phyloP scores from a whole-genome alignment of 2,113 vertebrate genomes.

The Indicator maculatus region DNA sequence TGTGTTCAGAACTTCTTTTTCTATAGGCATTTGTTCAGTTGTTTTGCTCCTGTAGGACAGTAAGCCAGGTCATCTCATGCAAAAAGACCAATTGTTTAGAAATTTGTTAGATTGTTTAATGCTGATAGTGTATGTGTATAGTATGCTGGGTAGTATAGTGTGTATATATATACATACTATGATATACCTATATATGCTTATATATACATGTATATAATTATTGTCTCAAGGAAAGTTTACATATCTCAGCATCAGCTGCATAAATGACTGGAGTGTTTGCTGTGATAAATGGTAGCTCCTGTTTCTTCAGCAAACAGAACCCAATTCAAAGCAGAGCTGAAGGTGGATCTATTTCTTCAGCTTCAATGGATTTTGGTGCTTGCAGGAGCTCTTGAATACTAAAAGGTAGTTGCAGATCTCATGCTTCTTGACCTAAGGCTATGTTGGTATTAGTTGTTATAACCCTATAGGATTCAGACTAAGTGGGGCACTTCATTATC shows the following conservation, averaged over 20 bases:
- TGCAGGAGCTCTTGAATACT: constrained; percentile 47
- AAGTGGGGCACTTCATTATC: constrained; percentile 66
- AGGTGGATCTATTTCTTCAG: constrained; percentile 48
- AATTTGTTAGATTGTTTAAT: not conserved
- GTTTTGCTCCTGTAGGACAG: not conserved
- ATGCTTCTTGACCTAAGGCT: constrained; percentile 54
- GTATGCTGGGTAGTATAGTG: too few relatives aligned
- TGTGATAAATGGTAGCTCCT: not conserved
- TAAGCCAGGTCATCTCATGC: not conserved
- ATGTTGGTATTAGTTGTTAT: constrained; percentile 65
- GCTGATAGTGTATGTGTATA: not conserved
- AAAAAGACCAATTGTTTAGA: not conserved
- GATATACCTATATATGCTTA: not conserved
- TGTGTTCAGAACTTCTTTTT: not conserved
- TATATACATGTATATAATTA: not conserved
- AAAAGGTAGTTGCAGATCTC: constrained; percentile 48
- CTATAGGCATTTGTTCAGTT: not conserved
- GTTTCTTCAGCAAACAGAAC: constrained; percentile 11
- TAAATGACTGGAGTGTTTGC: not conserved
- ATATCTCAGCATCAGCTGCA: not conserved
- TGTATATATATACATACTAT: too few relatives aligned
- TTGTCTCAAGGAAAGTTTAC: not conserved
- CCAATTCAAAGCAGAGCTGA: not conserved
- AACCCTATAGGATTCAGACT: constrained; percentile 62
- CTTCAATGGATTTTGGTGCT: constrained; percentile 11